A percentile compares a stretch with the other conserved stretches of the same genome.
These are phyloP conservation scores for Macrosoma leucophasiata DNA, from an alignment of 2,888 invertebrate genomes.

Conservation along the genomic window DNA sequence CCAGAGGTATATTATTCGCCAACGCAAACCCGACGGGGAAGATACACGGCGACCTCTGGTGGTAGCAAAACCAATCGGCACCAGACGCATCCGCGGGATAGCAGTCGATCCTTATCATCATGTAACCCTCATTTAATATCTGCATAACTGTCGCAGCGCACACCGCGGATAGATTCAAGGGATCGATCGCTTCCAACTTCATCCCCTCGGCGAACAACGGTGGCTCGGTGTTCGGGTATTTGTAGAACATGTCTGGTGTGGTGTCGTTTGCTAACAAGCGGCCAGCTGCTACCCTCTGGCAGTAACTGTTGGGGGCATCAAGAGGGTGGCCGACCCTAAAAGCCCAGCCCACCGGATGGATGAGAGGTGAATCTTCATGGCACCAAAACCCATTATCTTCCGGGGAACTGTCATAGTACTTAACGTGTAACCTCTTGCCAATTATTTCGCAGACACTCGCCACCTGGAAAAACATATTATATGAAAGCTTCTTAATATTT, in stretches of 20 bases:
- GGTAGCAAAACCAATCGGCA: constrained; percentile 98
- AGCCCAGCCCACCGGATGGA: constrained; percentile 99
- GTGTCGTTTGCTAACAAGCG: constrained; percentile 86
- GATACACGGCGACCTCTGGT: constrained; percentile 94
- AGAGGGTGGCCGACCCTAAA: constrained; percentile 91
- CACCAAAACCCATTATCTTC: constrained; percentile 97
- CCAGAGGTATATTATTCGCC: constrained; percentile 86
- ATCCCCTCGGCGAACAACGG: constrained; percentile 87
- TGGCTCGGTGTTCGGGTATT: constrained; percentile 71
- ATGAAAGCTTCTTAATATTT: no score
- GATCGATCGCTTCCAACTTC: constrained; percentile 98
- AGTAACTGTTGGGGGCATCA: constrained; percentile 87
- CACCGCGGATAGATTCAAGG: constrained; percentile 93
- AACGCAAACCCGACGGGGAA: constrained; percentile 97
- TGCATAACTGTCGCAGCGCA: constrained; percentile 97
- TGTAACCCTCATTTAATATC: constrained; percentile 92
- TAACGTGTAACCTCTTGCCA: constrained; percentile 93
- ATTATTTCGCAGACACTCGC: constrained; percentile 93
- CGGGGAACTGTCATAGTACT: constrained; percentile 88
- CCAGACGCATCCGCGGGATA: constrained; percentile 89
- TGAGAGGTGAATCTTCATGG: constrained; percentile 94
- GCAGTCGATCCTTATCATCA: constrained; percentile 97
- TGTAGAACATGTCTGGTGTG: constrained; percentile 85
- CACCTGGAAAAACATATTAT: constrained; percentile 65
- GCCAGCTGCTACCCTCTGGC: constrained; percentile 83